Base-by-base conservation (phyloP, 1,140 invertebrate species). In the Mactra quadrangularis region DNA sequence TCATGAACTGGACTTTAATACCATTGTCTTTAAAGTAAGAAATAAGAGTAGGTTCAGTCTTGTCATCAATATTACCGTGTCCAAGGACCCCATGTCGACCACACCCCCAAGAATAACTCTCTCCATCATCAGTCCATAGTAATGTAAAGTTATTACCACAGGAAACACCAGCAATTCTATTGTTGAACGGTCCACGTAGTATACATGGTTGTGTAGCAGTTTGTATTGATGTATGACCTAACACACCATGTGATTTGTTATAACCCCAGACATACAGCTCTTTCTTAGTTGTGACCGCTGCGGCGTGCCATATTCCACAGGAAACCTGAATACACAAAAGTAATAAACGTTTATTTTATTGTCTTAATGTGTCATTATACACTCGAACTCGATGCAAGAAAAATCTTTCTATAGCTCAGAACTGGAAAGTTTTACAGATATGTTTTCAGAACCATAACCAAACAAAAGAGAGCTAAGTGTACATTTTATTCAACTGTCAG, bases 301-400 rank as follows among this genome's bases (percentile, higher is more conserved):
- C 84, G 19, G 72, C 87, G 70, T 88, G 87, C 87, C 87, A 88
- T 17, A 68, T 77, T 9, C 87, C 87, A 81, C 84, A 84, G 0
- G 87, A 86, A 52, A 88, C 76, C 87, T 88, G 81, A 15, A 52
- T n/a, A n/a, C n/a, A n/a, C n/a, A n/a, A n/a, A n/a, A n/a, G n/a
- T n/a, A n/a, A n/a, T n/a, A n/a, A n/a, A n/a, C n/a, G n/a, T n/a
- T n/a, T n/a, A n/a, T n/a, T n/a, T n/a, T n/a, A n/a, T n/a, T n/a
- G n/a, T n/a, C n/a, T n/a, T n/a, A n/a, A n/a, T n/a, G n/a, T n/a
- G n/a, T n/a, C n/a, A n/a, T n/a, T n/a, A n/a, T n/a, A n/a, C n/a
- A n/a, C n/a, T n/a, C n/a, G n/a, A n/a, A n/a, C n/a, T n/a, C n/a
- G n/a, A n/a, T n/a, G n/a, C n/a, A n/a, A n/a, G n/a, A n/a, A n/a